phyloP scores from a whole-genome alignment of 2,113 vertebrate genomes.

The Athene noctua region DNA sequence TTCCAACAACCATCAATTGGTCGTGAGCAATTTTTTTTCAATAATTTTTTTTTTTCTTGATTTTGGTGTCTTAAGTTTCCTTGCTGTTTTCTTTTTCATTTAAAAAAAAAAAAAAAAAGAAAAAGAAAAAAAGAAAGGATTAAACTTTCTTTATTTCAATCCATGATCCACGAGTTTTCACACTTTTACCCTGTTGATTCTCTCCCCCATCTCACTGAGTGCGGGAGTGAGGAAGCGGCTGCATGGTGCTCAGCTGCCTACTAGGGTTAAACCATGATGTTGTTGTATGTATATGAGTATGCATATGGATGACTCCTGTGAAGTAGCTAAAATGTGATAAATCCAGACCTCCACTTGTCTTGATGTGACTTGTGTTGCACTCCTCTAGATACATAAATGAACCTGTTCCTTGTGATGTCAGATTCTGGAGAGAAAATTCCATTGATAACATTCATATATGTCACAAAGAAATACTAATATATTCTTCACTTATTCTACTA shows the following conservation, averaged over 20 bases:
- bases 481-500: not conserved
- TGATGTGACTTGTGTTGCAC: not conserved
- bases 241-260: not conserved
- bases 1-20: fast-evolving
- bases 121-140: no score
- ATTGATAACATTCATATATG: not conserved
- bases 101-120: no score
- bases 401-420: not conserved
- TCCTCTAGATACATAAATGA: not conserved
- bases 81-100: not conserved
- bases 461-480: not conserved
- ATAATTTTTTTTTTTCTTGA: not conserved
- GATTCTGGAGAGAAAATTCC: not conserved
- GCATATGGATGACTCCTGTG: not conserved
- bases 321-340: not conserved
- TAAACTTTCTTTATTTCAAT: not conserved
- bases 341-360: not conserved
- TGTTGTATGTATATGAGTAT: fast-evolving
- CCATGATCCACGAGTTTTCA: fast-evolving
- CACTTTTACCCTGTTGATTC: not conserved
- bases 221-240: not conserved
- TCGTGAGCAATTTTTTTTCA: not conserved
- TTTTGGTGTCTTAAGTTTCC: not conserved
- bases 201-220: not conserved
- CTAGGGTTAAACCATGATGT: fast-evolving